Evolutionary conservation across 1,140 invertebrate genomes (phyloP).

Genomic region (Aphelinus certus): DNA sequence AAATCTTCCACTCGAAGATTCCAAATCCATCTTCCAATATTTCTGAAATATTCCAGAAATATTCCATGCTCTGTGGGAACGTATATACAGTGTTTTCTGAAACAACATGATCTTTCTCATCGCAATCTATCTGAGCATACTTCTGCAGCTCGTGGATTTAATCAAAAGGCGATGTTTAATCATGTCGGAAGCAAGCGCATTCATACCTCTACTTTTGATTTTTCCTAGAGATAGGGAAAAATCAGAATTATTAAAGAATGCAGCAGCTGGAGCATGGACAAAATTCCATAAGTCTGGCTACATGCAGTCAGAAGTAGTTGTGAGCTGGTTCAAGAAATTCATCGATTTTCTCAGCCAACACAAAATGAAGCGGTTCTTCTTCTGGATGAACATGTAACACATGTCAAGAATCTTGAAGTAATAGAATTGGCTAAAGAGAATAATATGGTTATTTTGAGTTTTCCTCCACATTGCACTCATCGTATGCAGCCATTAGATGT

Average conservation of each 20-base stretch:
- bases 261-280: neutral
- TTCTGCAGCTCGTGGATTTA: conserved; percentile 24
- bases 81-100: neutral
- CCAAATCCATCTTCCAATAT: no score
- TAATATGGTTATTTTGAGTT: neutral
- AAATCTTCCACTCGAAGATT: no score
- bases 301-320: no score
- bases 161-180: neutral
- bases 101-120: neutral
- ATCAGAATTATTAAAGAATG: conserved; percentile 7
- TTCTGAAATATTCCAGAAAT: no score
- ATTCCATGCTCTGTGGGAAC: no score
- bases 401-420: conserved; percentile 7
- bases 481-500: conserved; percentile 42
- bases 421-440: conserved; percentile 37
- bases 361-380: conserved; percentile 38
- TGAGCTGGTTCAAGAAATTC: no score
- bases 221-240: conserved; percentile 45
- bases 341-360: conserved; percentile 29
- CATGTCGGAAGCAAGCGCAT: conserved; percentile 48
- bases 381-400: conserved; percentile 43
- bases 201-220: conserved; percentile 48
- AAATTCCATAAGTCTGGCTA: no score
- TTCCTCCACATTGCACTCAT: no score
- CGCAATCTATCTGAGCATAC: conserved; percentile 1